These are phyloP conservation scores for Pteropus alecto DNA, from an alignment of 2,113 vertebrate genomes.

Conservation along the genomic window DNA sequence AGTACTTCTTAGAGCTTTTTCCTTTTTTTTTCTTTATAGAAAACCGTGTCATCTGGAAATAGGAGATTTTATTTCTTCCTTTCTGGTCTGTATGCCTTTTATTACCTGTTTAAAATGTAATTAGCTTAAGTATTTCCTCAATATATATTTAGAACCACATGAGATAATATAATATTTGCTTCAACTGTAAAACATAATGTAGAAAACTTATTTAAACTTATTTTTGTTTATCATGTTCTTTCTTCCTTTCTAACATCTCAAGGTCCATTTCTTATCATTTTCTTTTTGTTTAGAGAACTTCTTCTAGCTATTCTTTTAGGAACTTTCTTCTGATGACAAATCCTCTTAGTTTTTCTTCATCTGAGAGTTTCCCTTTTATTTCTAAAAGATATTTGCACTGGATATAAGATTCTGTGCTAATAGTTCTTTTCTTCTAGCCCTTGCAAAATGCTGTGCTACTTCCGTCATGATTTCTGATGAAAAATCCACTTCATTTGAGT, in stretches of 20 bases:
- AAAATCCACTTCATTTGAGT: not conserved
- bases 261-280: not conserved
- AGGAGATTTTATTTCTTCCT: not conserved
- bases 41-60: not conserved
- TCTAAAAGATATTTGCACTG: not conserved
- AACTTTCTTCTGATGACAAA: not conserved
- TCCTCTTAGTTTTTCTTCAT: not conserved
- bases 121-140: constrained; percentile 22
- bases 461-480: not conserved
- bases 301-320: not conserved
- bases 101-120: constrained; percentile 26
- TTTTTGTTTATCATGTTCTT: not conserved
- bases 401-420: not conserved
- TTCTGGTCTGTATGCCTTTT: not conserved
- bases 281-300: not conserved
- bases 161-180: not conserved
- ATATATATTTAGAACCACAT: not conserved
- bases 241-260: not conserved
- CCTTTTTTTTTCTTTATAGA: not conserved
- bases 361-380: constrained; percentile 23
- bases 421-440: not conserved
- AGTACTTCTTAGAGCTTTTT: not conserved
- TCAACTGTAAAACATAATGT: constrained; percentile 6
- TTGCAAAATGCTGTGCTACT: not conserved
- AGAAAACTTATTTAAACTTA: constrained; percentile 5